Evolutionary conservation across 1,140 invertebrate species (phyloP).

Genomic region (Diorhabda carinulata): DNA sequence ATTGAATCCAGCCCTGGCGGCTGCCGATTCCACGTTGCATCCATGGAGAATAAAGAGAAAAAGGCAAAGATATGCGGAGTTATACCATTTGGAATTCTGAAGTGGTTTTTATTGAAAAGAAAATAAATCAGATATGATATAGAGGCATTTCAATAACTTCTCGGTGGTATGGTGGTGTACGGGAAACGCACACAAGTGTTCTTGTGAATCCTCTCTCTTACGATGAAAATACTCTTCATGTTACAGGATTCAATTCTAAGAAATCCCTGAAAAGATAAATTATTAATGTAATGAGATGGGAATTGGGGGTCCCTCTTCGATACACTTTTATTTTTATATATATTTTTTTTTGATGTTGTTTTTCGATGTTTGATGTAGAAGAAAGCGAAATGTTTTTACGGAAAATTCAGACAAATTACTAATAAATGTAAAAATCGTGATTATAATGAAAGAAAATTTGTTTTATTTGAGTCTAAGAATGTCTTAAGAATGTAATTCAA

Average conservation of each 20-base stretch:
- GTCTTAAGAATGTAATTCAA: too few species aligned
- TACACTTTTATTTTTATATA: neutral
- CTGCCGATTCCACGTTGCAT: too few species aligned
- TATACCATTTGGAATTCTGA: conserved; percentile 24
- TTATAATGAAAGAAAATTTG: too few species aligned
- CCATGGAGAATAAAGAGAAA: conserved; percentile 17
- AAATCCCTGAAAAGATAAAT: conserved; percentile 15
- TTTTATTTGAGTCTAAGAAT: too few species aligned
- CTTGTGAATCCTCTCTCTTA: conserved; percentile 13
- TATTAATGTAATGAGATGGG: conserved; percentile 22
- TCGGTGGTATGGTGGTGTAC: conserved; percentile 2
- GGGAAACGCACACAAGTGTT: conserved; percentile 14
- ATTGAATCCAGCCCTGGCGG: too few species aligned
- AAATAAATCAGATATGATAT: conserved; percentile 25
- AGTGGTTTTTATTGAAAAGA: conserved; percentile 25
- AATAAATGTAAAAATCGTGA: too few species aligned
- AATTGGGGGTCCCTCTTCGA: neutral
- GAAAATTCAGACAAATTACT: too few species aligned
- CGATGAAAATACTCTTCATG: conserved; percentile 19
- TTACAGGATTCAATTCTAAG: conserved; percentile 12
- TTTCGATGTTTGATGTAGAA: neutral
- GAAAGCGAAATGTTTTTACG: neutral
- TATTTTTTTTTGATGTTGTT: neutral
- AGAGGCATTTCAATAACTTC: conserved; percentile 22
- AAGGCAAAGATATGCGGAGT: conserved; percentile 21